Conservation (phyloP, 2,888 invertebrate genomes). For the Drosophila rubida region DNA sequence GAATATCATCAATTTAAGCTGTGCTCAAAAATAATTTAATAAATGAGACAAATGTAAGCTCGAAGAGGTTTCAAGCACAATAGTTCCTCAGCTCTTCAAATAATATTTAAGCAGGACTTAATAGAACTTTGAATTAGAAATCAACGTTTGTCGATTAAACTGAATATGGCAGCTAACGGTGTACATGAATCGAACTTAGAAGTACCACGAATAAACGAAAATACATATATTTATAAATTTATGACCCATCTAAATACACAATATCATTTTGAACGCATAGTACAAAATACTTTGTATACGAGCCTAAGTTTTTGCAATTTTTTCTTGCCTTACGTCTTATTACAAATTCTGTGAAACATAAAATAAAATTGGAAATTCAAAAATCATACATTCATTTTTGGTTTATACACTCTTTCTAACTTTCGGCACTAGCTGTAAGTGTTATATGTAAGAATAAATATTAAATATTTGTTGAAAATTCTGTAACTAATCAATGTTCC, state of each 20-base stretch:
- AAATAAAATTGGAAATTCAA: slow-evolving; percentile 7
- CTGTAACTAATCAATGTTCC: slow-evolving; percentile 41
- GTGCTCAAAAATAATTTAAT: neutral
- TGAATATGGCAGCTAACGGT: neutral
- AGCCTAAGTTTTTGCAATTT: neutral
- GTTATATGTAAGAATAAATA: neutral
- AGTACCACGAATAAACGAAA: neutral
- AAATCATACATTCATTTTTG: neutral
- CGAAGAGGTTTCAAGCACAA: neutral
- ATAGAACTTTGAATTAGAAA: neutral
- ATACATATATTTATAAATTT: no score
- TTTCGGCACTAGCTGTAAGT: slow-evolving; percentile 5
- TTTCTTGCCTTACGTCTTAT: neutral
- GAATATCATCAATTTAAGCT: neutral
- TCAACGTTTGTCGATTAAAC: neutral
- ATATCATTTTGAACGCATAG: neutral
- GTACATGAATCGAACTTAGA: neutral
- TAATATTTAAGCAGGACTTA: neutral
- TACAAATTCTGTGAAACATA: slow-evolving; percentile 10
- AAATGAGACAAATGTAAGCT: neutral
- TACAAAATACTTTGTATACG: slow-evolving; percentile 15
- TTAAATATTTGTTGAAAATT: neutral
- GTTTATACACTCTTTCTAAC: neutral
- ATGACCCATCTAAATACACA: neutral
- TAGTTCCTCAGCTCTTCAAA: neutral